phyloP scores from a whole-genome alignment of 53 echinoderm and acorn worm genomes.

The Holothuria scabra region DNA sequence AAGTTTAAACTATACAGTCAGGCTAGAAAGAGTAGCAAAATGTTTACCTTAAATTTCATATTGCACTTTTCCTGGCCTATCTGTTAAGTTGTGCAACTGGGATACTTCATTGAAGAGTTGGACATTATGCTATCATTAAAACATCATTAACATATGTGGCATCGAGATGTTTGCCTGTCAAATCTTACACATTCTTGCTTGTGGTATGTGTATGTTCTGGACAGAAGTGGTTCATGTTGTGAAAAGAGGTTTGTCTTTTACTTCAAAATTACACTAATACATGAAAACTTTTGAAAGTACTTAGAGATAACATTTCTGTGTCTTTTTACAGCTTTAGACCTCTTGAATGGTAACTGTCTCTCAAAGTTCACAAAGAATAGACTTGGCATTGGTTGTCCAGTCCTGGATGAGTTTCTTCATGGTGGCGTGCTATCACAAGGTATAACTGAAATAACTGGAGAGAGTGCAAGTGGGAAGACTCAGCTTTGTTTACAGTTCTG shows the following conservation, averaged over 20 bases:
- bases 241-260: too few species aligned
- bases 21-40: slow-evolving; percentile 32
- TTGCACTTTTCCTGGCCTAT: slow-evolving; percentile 57
- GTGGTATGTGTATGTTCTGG: too few species aligned
- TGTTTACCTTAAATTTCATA: slow-evolving; percentile 1
- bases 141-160: too few species aligned
- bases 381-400: slow-evolving; percentile 76
- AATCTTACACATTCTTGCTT: too few species aligned
- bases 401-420: slow-evolving; percentile 85
- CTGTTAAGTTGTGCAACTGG: slow-evolving; percentile 1
- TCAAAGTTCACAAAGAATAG: neutral
- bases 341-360: slow-evolving; percentile 64
- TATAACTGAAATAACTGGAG: slow-evolving; percentile 93
- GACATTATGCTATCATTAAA: too few species aligned
- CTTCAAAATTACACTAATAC: too few species aligned
- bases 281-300: too few species aligned
- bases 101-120: too few species aligned
- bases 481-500: slow-evolving; percentile 96
- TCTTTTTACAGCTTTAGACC: slow-evolving; percentile 58
- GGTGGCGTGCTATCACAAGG: slow-evolving; percentile 87
- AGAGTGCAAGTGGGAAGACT: slow-evolving; percentile 97
- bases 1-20: slow-evolving; percentile 29
- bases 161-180: too few species aligned
- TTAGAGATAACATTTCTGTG: neutral
- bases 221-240: too few species aligned